Percentiles rank a stretch among this genome's conserved stretches.
Evolutionary conservation across 2,888 invertebrate species (phyloP).

Genomic region (Idaea straminata): DNA sequence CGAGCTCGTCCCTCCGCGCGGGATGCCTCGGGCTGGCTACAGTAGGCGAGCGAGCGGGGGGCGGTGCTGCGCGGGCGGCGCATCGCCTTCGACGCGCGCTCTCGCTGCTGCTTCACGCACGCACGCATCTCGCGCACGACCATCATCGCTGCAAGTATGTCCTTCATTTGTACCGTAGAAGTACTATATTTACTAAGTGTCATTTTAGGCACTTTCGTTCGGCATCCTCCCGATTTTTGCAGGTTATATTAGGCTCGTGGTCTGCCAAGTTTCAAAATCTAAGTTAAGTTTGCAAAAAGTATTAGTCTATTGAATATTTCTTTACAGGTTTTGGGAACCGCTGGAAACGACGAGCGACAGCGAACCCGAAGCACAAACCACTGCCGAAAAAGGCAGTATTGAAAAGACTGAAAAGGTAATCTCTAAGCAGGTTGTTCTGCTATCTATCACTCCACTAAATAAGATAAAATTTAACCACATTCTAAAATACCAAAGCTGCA

Average conservation of each 20-base stretch:
- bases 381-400: constrained; percentile 71
- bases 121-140: constrained; percentile 68
- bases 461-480: too few species aligned
- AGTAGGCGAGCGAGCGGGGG: constrained; percentile 65
- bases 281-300: too few species aligned
- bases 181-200: too few species aligned
- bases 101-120: constrained; percentile 64
- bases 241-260: too few species aligned
- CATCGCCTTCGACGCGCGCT: constrained; percentile 66
- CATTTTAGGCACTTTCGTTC: too few species aligned
- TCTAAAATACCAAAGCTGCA: too few species aligned
- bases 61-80: constrained; percentile 65
- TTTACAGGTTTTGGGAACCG: constrained; percentile 65
- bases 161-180: too few species aligned
- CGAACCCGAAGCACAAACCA: constrained; percentile 62
- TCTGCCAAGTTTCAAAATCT: too few species aligned
- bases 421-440: neutral
- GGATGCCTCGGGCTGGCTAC: constrained; percentile 59
- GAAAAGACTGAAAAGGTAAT: constrained; percentile 78
- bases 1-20: constrained; percentile 51
- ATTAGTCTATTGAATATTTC: neutral
- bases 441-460: neutral
- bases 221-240: too few species aligned
- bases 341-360: constrained; percentile 69
- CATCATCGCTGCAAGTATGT: constrained; percentile 66